phyloP scores from a whole-genome alignment of 2,888 invertebrate species.

The Asteroscopus sphinx region DNA sequence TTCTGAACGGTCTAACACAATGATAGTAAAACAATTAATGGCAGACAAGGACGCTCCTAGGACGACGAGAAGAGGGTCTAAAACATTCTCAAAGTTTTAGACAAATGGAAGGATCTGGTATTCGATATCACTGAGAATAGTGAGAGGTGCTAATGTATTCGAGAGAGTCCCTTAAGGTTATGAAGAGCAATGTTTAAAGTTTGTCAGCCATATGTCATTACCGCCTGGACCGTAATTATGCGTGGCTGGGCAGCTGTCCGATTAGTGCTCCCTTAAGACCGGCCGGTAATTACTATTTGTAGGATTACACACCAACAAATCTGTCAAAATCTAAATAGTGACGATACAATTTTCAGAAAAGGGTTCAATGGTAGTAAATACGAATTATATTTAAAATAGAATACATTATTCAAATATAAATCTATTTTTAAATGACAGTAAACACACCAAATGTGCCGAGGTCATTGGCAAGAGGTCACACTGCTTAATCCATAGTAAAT shows the following conservation, averaged over 20 bases:
- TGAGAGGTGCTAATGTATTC: conserved; percentile 21
- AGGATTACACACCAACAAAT: conserved; percentile 10
- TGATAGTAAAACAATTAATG: conserved; percentile 1
- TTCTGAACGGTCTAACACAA: not conserved
- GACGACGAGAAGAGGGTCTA: not conserved
- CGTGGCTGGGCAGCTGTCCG: conserved; percentile 9
- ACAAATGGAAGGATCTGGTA: conserved; percentile 11
- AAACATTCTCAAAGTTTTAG: conserved; percentile 12
- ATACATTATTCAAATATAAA: not conserved
- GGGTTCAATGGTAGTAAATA: not conserved
- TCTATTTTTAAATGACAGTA: conserved; percentile 16
- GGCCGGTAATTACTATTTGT: conserved; percentile 23
- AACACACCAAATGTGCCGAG: conserved; percentile 5
- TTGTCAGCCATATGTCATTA: conserved; percentile 35
- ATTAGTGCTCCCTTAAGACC: conserved; percentile 22
- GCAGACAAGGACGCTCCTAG: not conserved
- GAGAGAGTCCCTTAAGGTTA: conserved; percentile 17
- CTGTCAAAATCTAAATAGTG: conserved; percentile 1
- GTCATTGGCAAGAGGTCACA: not conserved
- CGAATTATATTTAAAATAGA: too few relatives aligned
- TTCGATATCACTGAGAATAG: conserved; percentile 11
- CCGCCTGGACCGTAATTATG: conserved; percentile 23
- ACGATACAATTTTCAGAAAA: conserved; percentile 8
- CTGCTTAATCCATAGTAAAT: conserved; percentile 15
- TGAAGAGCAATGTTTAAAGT: conserved; percentile 31